Conservation (phyloP, 1,140 invertebrate species). For the Drosophila elegans region DNA sequence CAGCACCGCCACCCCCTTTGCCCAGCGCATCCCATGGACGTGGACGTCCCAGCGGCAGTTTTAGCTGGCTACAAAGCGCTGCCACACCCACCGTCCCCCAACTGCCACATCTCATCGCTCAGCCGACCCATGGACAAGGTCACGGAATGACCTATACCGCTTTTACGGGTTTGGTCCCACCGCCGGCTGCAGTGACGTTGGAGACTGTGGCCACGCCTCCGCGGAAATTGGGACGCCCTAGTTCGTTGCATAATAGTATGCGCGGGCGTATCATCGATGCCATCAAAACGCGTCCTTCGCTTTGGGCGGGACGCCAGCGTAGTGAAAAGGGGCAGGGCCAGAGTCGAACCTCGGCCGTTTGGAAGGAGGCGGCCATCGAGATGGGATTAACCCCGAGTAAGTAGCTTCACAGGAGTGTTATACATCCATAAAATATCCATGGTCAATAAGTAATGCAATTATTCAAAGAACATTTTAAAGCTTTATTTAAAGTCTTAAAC, state of each 20-base stretch:
- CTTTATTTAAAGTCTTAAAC: too few species aligned
- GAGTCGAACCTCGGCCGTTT: slow-evolving; percentile 77
- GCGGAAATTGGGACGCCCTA: slow-evolving; percentile 75
- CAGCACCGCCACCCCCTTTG: slow-evolving; percentile 25
- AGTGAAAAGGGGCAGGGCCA: slow-evolving; percentile 77
- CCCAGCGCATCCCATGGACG: slow-evolving; percentile 66
- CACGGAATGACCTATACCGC: slow-evolving; percentile 64
- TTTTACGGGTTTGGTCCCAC: slow-evolving; percentile 78
- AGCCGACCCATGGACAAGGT: slow-evolving; percentile 33
- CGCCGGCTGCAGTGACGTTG: slow-evolving; percentile 63
- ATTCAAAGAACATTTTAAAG: too few species aligned
- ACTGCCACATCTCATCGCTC: slow-evolving; percentile 52
- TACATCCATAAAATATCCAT: too few species aligned
- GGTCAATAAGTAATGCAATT: too few species aligned
- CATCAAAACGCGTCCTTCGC: slow-evolving; percentile 72
- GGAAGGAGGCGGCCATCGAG: slow-evolving; percentile 77
- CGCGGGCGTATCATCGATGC: slow-evolving; percentile 80
- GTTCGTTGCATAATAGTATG: slow-evolving; percentile 82
- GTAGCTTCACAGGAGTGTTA: slow-evolving; percentile 8
- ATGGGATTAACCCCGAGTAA: slow-evolving; percentile 78
- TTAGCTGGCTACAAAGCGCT: slow-evolving; percentile 67
- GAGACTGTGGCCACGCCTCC: slow-evolving; percentile 65
- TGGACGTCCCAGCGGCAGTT: slow-evolving; percentile 78
- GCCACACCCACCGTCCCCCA: slow-evolving; percentile 13
- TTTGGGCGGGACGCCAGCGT: slow-evolving; percentile 77